A percentile compares a stretch with the other conserved stretches of the same genome.
Evolutionary conservation across 2,888 invertebrate genomes (phyloP).

Genomic region (Leptogaster cylindrica): DNA sequence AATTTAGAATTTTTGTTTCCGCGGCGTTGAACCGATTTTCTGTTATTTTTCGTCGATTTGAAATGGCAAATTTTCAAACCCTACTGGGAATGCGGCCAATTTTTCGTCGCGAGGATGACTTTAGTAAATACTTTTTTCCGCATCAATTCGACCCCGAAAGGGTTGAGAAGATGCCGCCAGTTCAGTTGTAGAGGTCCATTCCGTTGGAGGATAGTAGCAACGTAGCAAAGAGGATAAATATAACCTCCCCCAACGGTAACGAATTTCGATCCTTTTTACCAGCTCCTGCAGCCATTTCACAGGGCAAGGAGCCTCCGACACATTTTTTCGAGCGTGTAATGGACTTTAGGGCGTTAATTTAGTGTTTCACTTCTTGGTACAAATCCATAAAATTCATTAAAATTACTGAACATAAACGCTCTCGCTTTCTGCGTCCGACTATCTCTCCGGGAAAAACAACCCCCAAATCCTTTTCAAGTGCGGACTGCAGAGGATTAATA

Average conservation of each 20-base stretch:
- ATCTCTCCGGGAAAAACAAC: not conserved
- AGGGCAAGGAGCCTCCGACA: conserved; percentile 6
- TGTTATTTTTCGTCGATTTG: conserved; percentile 29
- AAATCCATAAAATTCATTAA: conserved; percentile 45
- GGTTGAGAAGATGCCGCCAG: not conserved
- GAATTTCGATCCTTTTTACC: conserved; percentile 25
- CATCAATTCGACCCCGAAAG: not conserved
- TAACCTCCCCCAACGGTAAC: not conserved
- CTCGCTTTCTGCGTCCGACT: conserved; percentile 6
- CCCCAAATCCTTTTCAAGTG: conserved; percentile 17
- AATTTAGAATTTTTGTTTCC: conserved; percentile 26
- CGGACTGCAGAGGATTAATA: conserved; percentile 41
- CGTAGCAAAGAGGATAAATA: conserved; percentile 12
- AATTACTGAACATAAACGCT: conserved; percentile 37
- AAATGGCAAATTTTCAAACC: conserved; percentile 11
- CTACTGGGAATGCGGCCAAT: not conserved
- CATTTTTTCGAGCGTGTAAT: conserved; percentile 45
- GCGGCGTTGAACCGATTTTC: conserved; percentile 15
- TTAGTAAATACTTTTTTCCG: conserved; percentile 22
- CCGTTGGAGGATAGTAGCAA: not conserved
- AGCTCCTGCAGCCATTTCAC: conserved; percentile 10
- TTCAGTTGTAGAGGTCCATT: conserved; percentile 8
- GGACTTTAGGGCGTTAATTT: conserved; percentile 44
- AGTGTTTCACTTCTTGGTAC: conserved; percentile 36
- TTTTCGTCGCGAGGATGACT: not conserved